Percentiles rank a stretch among this genome's conserved stretches.
Evolutionary conservation across 64 coral and sea anemone species (phyloP).

Genomic region (Anthopleura sola): DNA sequence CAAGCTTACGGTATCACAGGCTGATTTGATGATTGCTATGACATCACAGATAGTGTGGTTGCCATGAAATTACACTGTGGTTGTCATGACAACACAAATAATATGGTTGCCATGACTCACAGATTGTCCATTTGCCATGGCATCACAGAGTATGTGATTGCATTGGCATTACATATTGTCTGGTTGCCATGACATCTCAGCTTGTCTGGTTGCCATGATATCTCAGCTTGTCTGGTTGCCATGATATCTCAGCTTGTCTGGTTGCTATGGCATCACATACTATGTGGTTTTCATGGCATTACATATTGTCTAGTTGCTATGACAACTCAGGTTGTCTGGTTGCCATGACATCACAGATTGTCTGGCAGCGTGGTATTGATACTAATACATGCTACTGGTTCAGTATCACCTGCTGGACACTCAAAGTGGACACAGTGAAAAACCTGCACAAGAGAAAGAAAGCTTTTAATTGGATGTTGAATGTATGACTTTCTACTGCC

Average conservation of each 20-base stretch:
- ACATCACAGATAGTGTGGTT: neutral
- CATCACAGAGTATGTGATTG: neutral
- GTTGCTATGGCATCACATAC: neutral
- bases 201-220: neutral
- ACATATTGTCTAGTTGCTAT: neutral
- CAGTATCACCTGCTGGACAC: slow-evolving; percentile 60
- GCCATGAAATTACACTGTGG: too few species aligned
- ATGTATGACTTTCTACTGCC: too few species aligned
- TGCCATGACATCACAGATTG: slow-evolving; percentile 15
- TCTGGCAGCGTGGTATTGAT: slow-evolving; percentile 21
- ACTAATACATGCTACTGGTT: slow-evolving; percentile 15
- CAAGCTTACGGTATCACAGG: too few species aligned
- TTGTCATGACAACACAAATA: too few species aligned
- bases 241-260: neutral
- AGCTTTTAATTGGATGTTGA: too few species aligned
- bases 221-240: neutral
- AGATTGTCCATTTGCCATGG: too few species aligned
- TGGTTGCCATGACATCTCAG: neutral
- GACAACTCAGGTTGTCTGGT: neutral
- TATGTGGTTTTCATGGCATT: neutral
- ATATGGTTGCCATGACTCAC: too few species aligned
- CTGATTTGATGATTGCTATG: neutral
- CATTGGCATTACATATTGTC: neutral
- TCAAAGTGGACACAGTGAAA: slow-evolving; percentile 99
- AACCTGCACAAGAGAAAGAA: slow-evolving; percentile 31